A percentile compares a stretch with the other conserved stretches of the same genome.
These are phyloP conservation scores for Bothrops jararaca DNA, from an alignment of 2,113 vertebrate species.

Conservation along the genomic window DNA sequence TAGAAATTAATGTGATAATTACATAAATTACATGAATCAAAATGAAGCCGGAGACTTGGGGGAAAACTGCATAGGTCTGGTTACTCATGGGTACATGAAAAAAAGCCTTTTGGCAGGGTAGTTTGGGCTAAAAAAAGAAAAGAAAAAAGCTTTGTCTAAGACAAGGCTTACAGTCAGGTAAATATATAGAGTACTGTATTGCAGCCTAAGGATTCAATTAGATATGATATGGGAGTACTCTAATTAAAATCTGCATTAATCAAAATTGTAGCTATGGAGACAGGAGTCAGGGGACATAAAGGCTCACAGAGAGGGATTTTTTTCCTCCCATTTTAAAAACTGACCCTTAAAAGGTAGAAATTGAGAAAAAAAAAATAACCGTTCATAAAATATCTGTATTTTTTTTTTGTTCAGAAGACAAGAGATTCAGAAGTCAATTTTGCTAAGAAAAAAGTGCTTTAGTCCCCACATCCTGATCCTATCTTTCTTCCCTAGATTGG, in stretches of 20 bases:
- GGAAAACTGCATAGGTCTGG: neutral
- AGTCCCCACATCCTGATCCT: neutral
- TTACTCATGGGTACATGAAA: neutral
- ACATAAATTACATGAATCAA: slow-evolving; percentile 27
- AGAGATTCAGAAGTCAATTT: neutral
- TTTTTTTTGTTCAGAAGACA: neutral
- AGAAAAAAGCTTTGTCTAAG: neutral
- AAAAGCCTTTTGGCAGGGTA: neutral
- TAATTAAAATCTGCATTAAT: neutral
- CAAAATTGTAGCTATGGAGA: neutral
- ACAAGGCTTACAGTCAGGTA: neutral
- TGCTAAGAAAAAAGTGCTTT: neutral
- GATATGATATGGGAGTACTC: neutral
- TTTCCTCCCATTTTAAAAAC: neutral
- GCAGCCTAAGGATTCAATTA: neutral
- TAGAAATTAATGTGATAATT: slow-evolving; percentile 35
- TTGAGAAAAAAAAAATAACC: neutral
- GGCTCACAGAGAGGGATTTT: neutral
- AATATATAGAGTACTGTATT: neutral
- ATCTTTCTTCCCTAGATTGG: neutral
- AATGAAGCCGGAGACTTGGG: neutral
- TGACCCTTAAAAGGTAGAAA: neutral
- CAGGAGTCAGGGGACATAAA: neutral
- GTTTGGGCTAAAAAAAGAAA: neutral
- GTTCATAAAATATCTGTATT: neutral